Percentiles rank a stretch among this genome's conserved stretches.
Evolutionary conservation across 2,888 invertebrate genomes (phyloP).

Genomic region (Bellardia bayeri): DNA sequence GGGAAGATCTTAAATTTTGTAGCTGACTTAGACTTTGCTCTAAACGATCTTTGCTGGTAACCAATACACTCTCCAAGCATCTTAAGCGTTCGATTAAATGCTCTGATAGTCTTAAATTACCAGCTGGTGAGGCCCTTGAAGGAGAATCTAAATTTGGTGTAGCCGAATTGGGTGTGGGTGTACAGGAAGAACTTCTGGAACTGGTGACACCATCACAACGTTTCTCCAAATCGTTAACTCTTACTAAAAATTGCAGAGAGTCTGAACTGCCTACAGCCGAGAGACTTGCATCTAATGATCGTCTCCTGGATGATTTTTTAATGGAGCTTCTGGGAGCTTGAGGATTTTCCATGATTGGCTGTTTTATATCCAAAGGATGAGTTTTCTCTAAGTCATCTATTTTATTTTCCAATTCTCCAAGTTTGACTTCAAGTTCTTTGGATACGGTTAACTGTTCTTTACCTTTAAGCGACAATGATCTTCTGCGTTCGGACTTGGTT

Average conservation of each 20-base stretch:
- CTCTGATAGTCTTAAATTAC: slow-evolving; percentile 84
- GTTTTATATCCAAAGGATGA: slow-evolving; percentile 69
- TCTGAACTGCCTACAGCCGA: slow-evolving; percentile 87
- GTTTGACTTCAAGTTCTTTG: slow-evolving; percentile 93
- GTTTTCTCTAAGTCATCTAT: slow-evolving; percentile 87
- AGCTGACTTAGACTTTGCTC: slow-evolving; percentile 88
- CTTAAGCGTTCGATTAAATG: slow-evolving; percentile 87
- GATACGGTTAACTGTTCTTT: slow-evolving; percentile 91
- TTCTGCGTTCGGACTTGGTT: slow-evolving; percentile 91
- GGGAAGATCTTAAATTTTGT: slow-evolving; percentile 86
- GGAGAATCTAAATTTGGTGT: slow-evolving; percentile 73
- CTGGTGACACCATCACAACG: slow-evolving; percentile 87
- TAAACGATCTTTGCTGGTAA: slow-evolving; percentile 88
- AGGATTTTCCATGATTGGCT: slow-evolving; percentile 49
- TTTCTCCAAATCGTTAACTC: slow-evolving; percentile 90
- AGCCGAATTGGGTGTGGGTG: slow-evolving; percentile 73
- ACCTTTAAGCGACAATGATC: slow-evolving; percentile 93
- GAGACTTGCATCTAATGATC: slow-evolving; percentile 90
- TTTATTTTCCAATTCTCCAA: slow-evolving; percentile 92
- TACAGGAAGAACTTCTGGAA: slow-evolving; percentile 80
- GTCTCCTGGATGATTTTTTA: slow-evolving; percentile 83
- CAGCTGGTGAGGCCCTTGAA: slow-evolving; percentile 77
- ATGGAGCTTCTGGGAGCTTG: slow-evolving; percentile 25
- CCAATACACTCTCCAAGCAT: slow-evolving; percentile 87
- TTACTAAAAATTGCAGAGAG: slow-evolving; percentile 91